phyloP scores from a whole-genome alignment of 1,140 invertebrate species.

The Drosophila santomea region DNA sequence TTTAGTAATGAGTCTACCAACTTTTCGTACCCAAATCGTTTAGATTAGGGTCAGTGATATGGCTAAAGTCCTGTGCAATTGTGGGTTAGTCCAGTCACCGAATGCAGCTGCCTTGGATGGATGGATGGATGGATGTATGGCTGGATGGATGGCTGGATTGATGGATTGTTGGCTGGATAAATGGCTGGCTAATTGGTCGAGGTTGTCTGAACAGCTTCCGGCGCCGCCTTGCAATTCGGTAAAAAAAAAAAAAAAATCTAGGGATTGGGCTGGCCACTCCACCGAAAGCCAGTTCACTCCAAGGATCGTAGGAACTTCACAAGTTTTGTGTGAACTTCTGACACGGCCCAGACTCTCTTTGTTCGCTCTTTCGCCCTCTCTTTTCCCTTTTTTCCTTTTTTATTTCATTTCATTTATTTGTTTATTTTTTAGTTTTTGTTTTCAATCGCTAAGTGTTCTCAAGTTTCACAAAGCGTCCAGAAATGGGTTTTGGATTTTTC shows the following conservation, averaged over 20 bases:
- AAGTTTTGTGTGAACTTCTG: constrained; percentile 79
- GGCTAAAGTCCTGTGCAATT: neutral
- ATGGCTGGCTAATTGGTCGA: constrained; percentile 49
- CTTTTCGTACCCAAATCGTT: neutral
- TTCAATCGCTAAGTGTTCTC: constrained; percentile 57
- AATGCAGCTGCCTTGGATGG: constrained; percentile 16
- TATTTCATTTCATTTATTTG: neutral
- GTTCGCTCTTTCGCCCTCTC: neutral
- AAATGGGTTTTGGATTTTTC: constrained; percentile 16
- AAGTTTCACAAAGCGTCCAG: constrained; percentile 55
- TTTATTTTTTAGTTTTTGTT: constrained; percentile 36
- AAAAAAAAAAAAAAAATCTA: neutral
- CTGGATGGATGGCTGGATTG: constrained; percentile 1
- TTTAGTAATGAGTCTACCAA: neutral
- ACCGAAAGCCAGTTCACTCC: constrained; percentile 12
- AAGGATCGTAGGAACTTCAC: constrained; percentile 57
- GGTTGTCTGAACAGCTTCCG: constrained; percentile 62
- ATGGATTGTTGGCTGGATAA: constrained; percentile 6
- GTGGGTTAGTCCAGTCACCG: neutral
- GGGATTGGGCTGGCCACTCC: constrained; percentile 4
- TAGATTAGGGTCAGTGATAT: neutral
- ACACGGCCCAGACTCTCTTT: constrained; percentile 49
- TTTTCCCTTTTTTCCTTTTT: constrained; percentile 26
- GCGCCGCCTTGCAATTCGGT: constrained; percentile 49
- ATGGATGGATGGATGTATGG: neutral